These are phyloP conservation scores for Polyommatus iphigenia DNA, from an alignment of 2,888 invertebrate genomes.

Conservation along the genomic window DNA sequence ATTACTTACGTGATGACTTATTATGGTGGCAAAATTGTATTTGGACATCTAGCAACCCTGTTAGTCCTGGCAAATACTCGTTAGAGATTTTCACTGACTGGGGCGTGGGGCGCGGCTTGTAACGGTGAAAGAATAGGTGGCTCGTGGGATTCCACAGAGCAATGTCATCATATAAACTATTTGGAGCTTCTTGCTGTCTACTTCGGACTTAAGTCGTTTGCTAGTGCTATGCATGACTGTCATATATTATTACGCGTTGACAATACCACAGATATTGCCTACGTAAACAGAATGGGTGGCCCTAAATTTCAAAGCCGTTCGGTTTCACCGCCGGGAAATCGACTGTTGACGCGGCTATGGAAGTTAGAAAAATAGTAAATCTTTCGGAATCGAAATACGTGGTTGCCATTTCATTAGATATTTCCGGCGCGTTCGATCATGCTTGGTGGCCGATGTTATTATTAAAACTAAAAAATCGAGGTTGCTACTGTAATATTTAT, in stretches of 20 bases:
- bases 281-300: no score
- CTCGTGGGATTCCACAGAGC: background rate
- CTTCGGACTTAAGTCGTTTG: conserved; percentile 31
- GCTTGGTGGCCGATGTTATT: no score
- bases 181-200: conserved; percentile 28
- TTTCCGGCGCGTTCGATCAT: background rate
- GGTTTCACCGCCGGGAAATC: no score
- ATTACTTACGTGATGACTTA: conserved; percentile 4
- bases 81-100: background rate
- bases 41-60: background rate
- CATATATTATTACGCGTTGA: conserved; percentile 28
- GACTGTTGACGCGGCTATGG: no score
- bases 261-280: background rate
- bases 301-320: no score
- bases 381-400: no score
- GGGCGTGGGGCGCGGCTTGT: background rate
- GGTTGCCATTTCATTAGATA: no score
- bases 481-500: no score
- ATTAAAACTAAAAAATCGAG: no score
- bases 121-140: background rate
- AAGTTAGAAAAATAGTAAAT: no score
- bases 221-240: conserved; percentile 5
- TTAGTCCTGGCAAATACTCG: background rate
- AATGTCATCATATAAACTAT: conserved; percentile 11
- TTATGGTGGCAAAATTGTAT: conserved; percentile 9